Evolutionary conservation across 2,888 invertebrate genomes (phyloP), one percentile per base, ranked within the genome.

Genomic region (Lepidochitona cinerea): DNA sequence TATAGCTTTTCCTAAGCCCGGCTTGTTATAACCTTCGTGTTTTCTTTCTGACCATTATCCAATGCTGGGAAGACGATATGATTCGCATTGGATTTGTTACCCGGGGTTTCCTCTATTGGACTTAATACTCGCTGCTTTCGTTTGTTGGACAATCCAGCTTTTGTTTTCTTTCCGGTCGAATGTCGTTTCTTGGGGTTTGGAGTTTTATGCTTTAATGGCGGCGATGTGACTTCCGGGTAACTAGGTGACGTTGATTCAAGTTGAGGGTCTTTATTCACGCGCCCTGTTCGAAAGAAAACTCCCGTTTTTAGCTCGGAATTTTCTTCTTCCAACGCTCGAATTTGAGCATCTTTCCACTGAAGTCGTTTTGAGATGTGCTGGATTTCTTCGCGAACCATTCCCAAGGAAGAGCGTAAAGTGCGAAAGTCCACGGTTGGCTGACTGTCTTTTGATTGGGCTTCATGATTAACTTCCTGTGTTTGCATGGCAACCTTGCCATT

Each of bases 321-420:
- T 59, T 59, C 59, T 9, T 59, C 59, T 59, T 59, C 59, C 4
- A 59, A 32, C 26, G 59, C 59, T 26, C 26, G 23, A 4, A 59
- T 59, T 59, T 59, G 59, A 18, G 59, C 59, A 23, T 59, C 59
- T 26, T 59, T 59, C 59, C 59, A 59, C 59, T 59, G 59, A 23
- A 59, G 59, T 29, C 59, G 59, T 29, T 59, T 59, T 4, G 59
- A 23, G 26, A 59, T 59, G 26, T 59, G 59, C 4, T 59, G 59
- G 14, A 59, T 59, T 26, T 59, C 59, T 59, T 59, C 59, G 1
- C 59, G 59, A 29, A 59, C 29, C 29, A 59, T 59, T 29, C 59
- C 59, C 59, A 59, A 26, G 23, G 26, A 29, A 18, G 59, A 2
- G 23, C 59, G 23, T 14, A 59, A 32, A 23, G 26, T 29, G 14